Conservation (phyloP, 2,113 vertebrate species). For the Parus major region DNA sequence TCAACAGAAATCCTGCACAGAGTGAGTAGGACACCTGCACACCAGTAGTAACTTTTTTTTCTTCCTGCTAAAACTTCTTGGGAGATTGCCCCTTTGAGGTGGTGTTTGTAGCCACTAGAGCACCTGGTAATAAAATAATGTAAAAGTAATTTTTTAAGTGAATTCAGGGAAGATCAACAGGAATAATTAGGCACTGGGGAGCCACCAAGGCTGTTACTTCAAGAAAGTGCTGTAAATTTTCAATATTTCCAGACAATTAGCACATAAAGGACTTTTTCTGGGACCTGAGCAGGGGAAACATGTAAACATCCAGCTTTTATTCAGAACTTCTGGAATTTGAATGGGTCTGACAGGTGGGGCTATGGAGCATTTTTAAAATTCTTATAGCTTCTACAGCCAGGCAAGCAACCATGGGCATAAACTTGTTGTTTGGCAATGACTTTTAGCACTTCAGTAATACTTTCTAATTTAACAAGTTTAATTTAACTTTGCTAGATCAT, state of each 20-base stretch:
- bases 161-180: not conserved
- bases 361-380: accelerated
- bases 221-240: not conserved
- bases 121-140: not conserved
- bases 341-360: not conserved
- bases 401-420: not conserved
- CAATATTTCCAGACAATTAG: not conserved
- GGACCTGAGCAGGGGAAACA: not conserved
- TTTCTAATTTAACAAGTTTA: not conserved
- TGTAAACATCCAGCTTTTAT: not conserved
- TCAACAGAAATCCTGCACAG: not conserved
- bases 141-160: not conserved
- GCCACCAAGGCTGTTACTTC: accelerated
- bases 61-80: not conserved
- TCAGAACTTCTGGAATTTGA: not conserved
- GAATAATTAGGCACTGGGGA: not conserved
- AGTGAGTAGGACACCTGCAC: not conserved
- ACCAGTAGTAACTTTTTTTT: not conserved
- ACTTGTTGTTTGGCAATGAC: not conserved
- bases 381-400: not conserved
- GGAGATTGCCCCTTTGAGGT: not conserved
- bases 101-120: not conserved
- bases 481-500: not conserved
- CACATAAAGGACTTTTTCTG: not conserved
- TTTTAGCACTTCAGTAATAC: not conserved